These are phyloP conservation scores for Apistogramma diplotaenia DNA, from an alignment of 2,113 vertebrate species.

Conservation along the genomic window DNA sequence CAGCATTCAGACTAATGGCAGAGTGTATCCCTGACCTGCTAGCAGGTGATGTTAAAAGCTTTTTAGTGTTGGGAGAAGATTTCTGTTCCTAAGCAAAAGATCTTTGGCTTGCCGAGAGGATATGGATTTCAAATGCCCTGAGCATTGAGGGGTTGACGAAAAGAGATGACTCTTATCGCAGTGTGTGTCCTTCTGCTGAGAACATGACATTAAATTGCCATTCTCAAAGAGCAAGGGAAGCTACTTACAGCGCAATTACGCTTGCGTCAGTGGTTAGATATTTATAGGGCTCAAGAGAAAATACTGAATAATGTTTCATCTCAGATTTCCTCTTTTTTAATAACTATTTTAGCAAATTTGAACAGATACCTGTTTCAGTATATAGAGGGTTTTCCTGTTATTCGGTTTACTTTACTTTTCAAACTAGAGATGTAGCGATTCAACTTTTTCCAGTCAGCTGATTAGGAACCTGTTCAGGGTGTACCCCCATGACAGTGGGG, in stretches of 20 bases:
- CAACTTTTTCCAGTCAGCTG: neutral
- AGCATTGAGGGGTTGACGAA: neutral
- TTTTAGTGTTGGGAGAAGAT: constrained; percentile 49
- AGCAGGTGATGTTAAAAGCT: constrained; percentile 37
- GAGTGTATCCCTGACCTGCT: constrained; percentile 13
- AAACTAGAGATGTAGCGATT: neutral
- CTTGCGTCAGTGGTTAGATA: neutral
- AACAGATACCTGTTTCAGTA: neutral
- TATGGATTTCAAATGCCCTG: constrained; percentile 27
- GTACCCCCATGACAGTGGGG: neutral
- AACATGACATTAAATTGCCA: constrained; percentile 51
- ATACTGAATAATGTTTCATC: neutral
- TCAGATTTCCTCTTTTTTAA: neutral
- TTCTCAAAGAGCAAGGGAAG: constrained; percentile 15
- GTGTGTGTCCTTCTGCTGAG: constrained; percentile 33
- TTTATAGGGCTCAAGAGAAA: neutral
- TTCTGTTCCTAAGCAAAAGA: constrained; percentile 36
- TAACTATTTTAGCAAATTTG: neutral
- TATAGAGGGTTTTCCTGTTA: neutral
- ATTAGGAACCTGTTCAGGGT: neutral
- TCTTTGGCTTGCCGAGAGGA: constrained; percentile 22
- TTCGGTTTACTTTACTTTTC: neutral
- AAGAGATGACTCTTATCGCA: constrained; percentile 51
- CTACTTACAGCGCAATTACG: neutral
- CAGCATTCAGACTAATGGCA: neutral